These are phyloP conservation scores for Jaculus jaculus DNA, from an alignment of 2,113 vertebrate genomes.

Conservation along the genomic window DNA sequence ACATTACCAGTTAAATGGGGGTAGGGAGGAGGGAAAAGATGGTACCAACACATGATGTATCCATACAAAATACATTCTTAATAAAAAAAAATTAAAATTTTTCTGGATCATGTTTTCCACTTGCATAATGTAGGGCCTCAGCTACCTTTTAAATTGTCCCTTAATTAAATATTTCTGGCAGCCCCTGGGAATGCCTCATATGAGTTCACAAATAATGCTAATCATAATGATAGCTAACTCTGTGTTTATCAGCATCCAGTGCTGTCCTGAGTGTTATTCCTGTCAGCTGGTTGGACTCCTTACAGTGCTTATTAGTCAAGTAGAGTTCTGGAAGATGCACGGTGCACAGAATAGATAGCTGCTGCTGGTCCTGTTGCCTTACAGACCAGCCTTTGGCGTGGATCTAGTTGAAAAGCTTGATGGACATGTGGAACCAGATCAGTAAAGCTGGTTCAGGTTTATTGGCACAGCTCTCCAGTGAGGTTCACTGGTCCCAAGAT, in stretches of 20 bases:
- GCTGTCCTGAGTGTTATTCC: neutral
- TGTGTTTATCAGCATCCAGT: neutral
- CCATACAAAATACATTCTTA: no score
- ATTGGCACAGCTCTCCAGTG: no score
- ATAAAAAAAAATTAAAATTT: slow-evolving; percentile 44
- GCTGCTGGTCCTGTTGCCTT: neutral
- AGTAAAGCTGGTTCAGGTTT: no score
- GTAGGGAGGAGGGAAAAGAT: no score
- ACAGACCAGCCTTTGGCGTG: neutral
- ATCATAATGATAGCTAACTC: neutral
- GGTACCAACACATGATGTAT: no score
- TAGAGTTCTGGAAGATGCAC: neutral
- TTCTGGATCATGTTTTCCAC: slow-evolving; percentile 27
- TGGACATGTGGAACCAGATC: no score
- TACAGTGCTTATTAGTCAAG: neutral
- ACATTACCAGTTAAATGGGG: neutral
- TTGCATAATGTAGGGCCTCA: slow-evolving; percentile 29
- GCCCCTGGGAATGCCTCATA: neutral
- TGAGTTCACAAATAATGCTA: slow-evolving; percentile 5
- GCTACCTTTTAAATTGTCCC: slow-evolving; percentile 41
- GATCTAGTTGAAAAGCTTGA: no score
- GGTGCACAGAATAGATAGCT: neutral
- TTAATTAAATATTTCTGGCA: slow-evolving; percentile 62
- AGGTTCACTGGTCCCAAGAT: no score
- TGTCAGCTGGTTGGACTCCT: neutral